phyloP scores from a whole-genome alignment of 2,888 invertebrate genomes.

The Globia sparganii region DNA sequence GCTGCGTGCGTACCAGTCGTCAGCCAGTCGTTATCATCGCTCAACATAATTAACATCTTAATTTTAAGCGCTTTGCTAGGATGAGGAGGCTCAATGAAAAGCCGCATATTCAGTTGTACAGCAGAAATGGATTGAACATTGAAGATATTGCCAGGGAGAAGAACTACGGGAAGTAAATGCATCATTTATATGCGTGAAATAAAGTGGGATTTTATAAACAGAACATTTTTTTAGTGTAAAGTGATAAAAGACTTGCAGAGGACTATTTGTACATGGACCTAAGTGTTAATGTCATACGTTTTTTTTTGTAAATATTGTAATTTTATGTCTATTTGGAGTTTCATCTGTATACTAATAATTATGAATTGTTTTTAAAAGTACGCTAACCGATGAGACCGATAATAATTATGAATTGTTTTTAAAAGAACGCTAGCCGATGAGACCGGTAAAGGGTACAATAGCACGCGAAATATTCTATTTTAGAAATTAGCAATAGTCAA shows the following conservation, averaged over 20 bases:
- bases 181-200: constrained; percentile 2
- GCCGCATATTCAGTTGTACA: constrained; percentile 75
- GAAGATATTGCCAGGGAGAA: constrained; percentile 49
- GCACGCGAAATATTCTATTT: constrained; percentile 64
- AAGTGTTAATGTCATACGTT: constrained; percentile 62
- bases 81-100: constrained; percentile 77
- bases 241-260: constrained; percentile 67
- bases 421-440: constrained; percentile 55
- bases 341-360: constrained; percentile 54
- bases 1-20: constrained; percentile 66
- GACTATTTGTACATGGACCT: constrained; percentile 64
- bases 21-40: constrained; percentile 74
- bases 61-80: constrained; percentile 85
- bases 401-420: constrained; percentile 60
- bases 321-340: constrained; percentile 62
- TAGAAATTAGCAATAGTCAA: constrained; percentile 56
- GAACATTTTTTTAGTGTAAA: constrained; percentile 68
- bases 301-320: constrained; percentile 70
- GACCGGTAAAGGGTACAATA: constrained; percentile 22
- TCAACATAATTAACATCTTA: constrained; percentile 78
- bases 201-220: constrained; percentile 47
- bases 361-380: constrained; percentile 64
- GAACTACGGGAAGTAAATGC: constrained; percentile 25
- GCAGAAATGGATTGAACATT: constrained; percentile 68
- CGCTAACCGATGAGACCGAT: constrained; percentile 24